Conservation (phyloP, 2,888 invertebrate genomes). For the Margaritifera margaritifera region DNA sequence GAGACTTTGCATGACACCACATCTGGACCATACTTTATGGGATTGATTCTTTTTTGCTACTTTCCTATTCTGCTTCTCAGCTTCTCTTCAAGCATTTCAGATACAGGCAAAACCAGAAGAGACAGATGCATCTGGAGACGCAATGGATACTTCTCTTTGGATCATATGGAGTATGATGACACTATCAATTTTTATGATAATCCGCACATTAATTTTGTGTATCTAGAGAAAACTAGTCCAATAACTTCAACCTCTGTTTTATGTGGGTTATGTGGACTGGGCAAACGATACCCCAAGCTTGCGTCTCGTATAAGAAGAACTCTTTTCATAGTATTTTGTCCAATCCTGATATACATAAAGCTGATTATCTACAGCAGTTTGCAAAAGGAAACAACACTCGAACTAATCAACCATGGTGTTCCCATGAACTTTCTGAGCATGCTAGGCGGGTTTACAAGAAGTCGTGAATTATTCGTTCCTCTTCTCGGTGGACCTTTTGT, state of each 20-base stretch:
- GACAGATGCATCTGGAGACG: no score
- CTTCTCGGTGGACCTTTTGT: slow-evolving; percentile 23
- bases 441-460: slow-evolving; percentile 25
- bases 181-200: no score
- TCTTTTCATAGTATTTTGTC: slow-evolving; percentile 11
- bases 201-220: no score
- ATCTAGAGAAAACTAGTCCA: slow-evolving; percentile 16
- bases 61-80: no score
- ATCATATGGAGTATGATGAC: no score
- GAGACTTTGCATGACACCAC: no score
- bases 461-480: slow-evolving; percentile 17
- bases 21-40: no score
- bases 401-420: slow-evolving; percentile 20
- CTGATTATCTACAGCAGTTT: slow-evolving; percentile 13
- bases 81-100: no score
- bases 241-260: slow-evolving; percentile 12
- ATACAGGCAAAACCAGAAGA: no score
- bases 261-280: slow-evolving; percentile 19
- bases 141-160: no score
- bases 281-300: slow-evolving; percentile 8
- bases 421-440: slow-evolving; percentile 29
- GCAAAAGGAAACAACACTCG: slow-evolving; percentile 10
- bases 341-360: slow-evolving; percentile 16
- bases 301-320: slow-evolving; percentile 18
- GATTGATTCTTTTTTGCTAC: no score